Evolutionary conservation across 1,140 invertebrate species (phyloP), one percentile per base, ranked within the genome.

Genomic region (Bombus picipes): DNA sequence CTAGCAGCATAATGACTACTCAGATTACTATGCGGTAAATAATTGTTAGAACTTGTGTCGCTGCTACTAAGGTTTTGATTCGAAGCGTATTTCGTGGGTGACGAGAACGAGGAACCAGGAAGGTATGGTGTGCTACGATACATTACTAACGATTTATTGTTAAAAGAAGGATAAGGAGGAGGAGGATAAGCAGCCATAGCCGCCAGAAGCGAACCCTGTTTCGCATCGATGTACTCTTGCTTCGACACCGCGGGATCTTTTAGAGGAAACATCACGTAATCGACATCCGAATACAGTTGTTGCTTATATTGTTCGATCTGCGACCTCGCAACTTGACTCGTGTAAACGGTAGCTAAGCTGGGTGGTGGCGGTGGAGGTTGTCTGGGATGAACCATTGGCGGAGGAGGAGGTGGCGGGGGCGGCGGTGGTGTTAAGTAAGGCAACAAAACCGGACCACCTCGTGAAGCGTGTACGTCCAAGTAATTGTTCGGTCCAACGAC

Each of bases 171-270:
- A 9, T 96, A 95, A 6, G 96, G 96, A 0, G 96, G 96, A 8
- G 95, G 95, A 22, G 96, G 95, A 88, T 95, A 95, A 10, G 96
- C 95, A 8, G 96, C 96, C 94, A 97, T 95, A 12, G 96, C 96
- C 0, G 96, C 96, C 47, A 97, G 88, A 12, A 97, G 90, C 0
- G 96, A 97, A 4, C 97, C 97, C 91, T 98, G 96, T 92, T 98
- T 98, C 13, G 97, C 97, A 90, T 98, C 98, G 88, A 98, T 96
- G 94, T 98, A 98, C 92, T 98, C 98, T 93, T 98, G 98, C 93
- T 98, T 97, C 83, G 98, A 98, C 34, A 98, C 96, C 0, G 97
- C 97, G 37, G 98, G 98, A 94, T 98, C 98, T 94, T 98, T 98
- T 73, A 98, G 94, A 0, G 98, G 98, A 92, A 98, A 98, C 92